Conservation (phyloP, 53 echinoderm and acorn worm species). For the Astropecten irregularis region DNA sequence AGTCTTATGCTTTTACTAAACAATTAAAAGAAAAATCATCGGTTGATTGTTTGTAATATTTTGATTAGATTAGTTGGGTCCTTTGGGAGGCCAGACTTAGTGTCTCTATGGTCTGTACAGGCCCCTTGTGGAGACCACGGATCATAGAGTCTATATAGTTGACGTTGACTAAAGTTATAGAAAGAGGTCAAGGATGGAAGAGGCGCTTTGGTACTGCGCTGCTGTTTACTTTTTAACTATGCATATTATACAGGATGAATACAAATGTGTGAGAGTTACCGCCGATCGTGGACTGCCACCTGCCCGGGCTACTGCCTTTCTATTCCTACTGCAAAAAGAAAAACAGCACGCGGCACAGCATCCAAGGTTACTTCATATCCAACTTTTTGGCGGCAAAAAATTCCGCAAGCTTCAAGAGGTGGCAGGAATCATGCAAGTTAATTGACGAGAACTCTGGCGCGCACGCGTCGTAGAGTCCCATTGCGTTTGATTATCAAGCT, state of each 20-base stretch:
- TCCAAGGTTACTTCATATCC: slow-evolving; percentile 24
- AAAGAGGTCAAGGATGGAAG: slow-evolving; percentile 41
- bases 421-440: slow-evolving; percentile 37
- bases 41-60: slow-evolving; percentile 16
- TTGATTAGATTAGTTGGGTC: slow-evolving; percentile 41
- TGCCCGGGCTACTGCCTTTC: not conserved
- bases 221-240: slow-evolving; percentile 28
- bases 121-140: slow-evolving; percentile 29
- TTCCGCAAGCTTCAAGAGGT: not conserved
- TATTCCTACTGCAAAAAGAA: not conserved
- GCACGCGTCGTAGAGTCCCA: too few species aligned
- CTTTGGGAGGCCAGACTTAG: slow-evolving; percentile 39
- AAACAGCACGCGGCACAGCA: slow-evolving; percentile 5
- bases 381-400: slow-evolving; percentile 52
- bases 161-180: slow-evolving; percentile 41
- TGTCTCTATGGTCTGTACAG: slow-evolving; percentile 37
- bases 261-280: slow-evolving; percentile 54
- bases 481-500: too few species aligned
- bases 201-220: slow-evolving; percentile 19
- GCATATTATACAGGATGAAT: slow-evolving; percentile 49
- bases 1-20: not conserved
- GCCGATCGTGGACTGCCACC: slow-evolving; percentile 21
- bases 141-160: not conserved
- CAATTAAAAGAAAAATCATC: slow-evolving; percentile 7
- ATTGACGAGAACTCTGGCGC: too few species aligned